Conservation (phyloP, 2,113 vertebrate species). For the Irena cyanogastra region DNA sequence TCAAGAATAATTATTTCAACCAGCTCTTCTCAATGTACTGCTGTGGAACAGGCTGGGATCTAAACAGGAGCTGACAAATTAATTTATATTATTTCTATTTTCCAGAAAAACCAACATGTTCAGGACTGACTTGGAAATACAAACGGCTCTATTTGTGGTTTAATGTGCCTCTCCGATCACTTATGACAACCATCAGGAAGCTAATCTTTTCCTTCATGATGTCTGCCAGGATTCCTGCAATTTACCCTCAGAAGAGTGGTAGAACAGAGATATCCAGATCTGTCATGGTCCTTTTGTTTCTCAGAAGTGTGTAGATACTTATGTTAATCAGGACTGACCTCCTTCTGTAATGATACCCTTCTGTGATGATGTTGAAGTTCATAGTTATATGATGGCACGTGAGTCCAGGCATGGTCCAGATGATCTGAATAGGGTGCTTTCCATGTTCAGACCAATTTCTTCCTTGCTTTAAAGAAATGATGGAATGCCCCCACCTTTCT, state of each 20-base stretch:
- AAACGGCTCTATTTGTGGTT: conserved; percentile 30
- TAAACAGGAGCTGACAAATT: conserved; percentile 67
- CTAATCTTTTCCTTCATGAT: background rate
- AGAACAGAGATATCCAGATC: background rate
- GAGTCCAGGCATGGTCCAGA: background rate
- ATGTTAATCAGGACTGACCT: background rate
- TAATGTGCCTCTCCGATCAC: background rate
- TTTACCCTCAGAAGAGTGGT: background rate
- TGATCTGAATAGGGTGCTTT: background rate
- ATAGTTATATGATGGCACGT: background rate
- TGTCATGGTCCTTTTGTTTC: background rate
- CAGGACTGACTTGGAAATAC: conserved; percentile 24
- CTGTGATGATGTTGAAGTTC: background rate
- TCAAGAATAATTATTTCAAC: conserved; percentile 76
- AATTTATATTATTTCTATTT: conserved; percentile 74
- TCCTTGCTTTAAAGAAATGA: background rate
- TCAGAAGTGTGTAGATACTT: background rate
- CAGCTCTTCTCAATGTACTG: conserved; percentile 58
- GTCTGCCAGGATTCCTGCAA: background rate
- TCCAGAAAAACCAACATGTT: conserved; percentile 41
- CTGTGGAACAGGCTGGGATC: conserved; percentile 17
- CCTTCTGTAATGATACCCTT: background rate
- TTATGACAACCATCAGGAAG: background rate
- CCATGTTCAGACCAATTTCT: background rate
- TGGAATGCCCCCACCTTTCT: background rate